phyloP scores from a whole-genome alignment of 2,797 vertebrate genomes.

The Nannoperca australis region DNA sequence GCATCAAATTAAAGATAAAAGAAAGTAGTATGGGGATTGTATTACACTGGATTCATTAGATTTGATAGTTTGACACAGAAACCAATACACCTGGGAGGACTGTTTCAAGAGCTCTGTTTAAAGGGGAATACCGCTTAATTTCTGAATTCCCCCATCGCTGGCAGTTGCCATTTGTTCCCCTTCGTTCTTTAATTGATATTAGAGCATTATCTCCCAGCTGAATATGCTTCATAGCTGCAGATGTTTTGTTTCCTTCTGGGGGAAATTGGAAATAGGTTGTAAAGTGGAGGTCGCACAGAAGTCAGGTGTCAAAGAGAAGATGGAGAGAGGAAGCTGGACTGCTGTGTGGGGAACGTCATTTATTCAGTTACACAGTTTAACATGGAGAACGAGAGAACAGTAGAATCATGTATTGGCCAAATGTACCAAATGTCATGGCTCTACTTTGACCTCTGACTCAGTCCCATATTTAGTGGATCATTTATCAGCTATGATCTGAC shows the following conservation, averaged over 20 bases:
- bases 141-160: conserved; percentile 56
- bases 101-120: conserved; percentile 63
- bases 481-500: too few species aligned
- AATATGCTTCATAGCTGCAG: conserved; percentile 22
- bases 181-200: conserved; percentile 69
- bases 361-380: conserved; percentile 46
- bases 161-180: conserved; percentile 12
- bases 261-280: background rate
- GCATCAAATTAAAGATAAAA: conserved; percentile 80
- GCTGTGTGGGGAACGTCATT: conserved; percentile 12
- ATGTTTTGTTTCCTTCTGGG: conserved; percentile 25
- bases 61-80: conserved; percentile 75
- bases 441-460: too few species aligned
- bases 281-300: conserved; percentile 20
- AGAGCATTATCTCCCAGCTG: conserved; percentile 32
- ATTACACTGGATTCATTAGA: conserved; percentile 74
- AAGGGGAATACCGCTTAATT: conserved; percentile 66
- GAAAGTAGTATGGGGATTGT: conserved; percentile 70
- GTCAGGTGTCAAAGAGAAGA: conserved; percentile 32
- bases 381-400: background rate
- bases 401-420: background rate
- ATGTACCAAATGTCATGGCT: too few species aligned
- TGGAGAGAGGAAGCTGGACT: background rate
- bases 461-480: too few species aligned
- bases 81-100: conserved; percentile 63